A percentile compares a stretch with the other conserved stretches of the same genome.
phyloP scores from a whole-genome alignment of 2,888 invertebrate species.

The Patella depressa region DNA sequence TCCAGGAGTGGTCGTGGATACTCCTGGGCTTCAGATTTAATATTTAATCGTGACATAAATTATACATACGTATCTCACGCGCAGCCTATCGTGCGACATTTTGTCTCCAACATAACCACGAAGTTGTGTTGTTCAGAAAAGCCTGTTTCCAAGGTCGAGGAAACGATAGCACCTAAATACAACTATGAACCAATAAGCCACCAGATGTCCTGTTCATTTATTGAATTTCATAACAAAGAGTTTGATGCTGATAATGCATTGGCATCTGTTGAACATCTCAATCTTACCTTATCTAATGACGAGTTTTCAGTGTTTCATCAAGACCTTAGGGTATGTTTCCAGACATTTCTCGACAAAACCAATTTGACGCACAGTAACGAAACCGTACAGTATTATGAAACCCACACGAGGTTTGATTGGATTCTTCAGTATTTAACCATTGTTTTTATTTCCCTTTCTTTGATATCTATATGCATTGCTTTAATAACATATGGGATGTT shows the following conservation, averaged over 20 bases:
- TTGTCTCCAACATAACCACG: no score
- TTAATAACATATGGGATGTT: slow-evolving; percentile 38
- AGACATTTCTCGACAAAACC: background rate
- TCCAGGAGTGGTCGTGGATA: no score
- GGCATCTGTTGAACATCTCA: background rate
- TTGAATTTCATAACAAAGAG: background rate
- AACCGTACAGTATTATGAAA: background rate
- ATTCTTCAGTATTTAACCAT: slow-evolving; percentile 23
- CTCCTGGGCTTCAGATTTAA: no score
- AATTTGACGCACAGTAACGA: background rate
- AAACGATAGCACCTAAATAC: background rate
- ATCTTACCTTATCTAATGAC: background rate
- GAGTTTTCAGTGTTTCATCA: background rate
- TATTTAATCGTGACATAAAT: no score
- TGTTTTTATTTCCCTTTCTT: slow-evolving; percentile 27
- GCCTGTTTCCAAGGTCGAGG: no score
- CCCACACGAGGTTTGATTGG: background rate
- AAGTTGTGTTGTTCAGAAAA: no score
- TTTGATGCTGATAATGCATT: background rate
- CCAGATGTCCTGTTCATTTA: background rate
- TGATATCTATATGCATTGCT: slow-evolving; percentile 33
- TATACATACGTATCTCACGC: no score
- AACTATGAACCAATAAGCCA: background rate
- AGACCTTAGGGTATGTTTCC: background rate
- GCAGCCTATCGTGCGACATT: no score